Evolutionary conservation across 2,797 vertebrate species (phyloP).

Genomic region (Xyrichtys novacula): DNA sequence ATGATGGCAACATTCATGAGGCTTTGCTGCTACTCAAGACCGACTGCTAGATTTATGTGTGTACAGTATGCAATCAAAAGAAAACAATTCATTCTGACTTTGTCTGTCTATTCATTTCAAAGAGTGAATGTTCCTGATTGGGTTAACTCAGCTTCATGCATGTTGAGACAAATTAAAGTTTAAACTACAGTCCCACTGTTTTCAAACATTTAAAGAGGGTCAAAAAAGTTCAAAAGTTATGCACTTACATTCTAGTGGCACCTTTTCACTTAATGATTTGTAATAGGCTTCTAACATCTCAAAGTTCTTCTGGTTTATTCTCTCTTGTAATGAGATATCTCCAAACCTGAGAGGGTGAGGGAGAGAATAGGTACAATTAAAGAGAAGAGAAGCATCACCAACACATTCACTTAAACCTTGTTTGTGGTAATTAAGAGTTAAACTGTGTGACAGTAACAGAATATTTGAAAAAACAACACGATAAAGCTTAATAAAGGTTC

Average conservation of each 20-base stretch:
- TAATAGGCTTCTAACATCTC: slow-evolving; percentile 95
- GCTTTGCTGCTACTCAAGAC: neutral
- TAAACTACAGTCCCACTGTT: too few species aligned
- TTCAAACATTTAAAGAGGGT: too few species aligned
- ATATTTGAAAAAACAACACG: too few species aligned
- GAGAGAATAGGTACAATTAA: neutral
- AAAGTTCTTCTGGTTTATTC: slow-evolving; percentile 98
- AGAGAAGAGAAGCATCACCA: neutral
- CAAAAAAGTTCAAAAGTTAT: neutral
- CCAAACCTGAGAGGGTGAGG: slow-evolving; percentile 88
- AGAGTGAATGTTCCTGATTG: neutral
- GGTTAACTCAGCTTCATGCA: neutral
- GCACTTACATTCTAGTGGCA: slow-evolving; percentile 95
- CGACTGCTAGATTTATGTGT: neutral
- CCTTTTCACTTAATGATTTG: slow-evolving; percentile 92
- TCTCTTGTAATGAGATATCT: slow-evolving; percentile 97
- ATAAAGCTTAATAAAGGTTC: too few species aligned
- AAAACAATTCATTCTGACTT: neutral
- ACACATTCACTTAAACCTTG: neutral
- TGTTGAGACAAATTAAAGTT: neutral
- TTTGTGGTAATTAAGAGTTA: neutral
- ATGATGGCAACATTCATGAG: neutral
- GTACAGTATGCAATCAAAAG: neutral
- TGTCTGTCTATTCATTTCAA: neutral
- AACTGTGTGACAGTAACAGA: neutral